These are phyloP conservation scores for Remorina albescens DNA, from an alignment of 2,797 vertebrate genomes.

Conservation along the genomic window DNA sequence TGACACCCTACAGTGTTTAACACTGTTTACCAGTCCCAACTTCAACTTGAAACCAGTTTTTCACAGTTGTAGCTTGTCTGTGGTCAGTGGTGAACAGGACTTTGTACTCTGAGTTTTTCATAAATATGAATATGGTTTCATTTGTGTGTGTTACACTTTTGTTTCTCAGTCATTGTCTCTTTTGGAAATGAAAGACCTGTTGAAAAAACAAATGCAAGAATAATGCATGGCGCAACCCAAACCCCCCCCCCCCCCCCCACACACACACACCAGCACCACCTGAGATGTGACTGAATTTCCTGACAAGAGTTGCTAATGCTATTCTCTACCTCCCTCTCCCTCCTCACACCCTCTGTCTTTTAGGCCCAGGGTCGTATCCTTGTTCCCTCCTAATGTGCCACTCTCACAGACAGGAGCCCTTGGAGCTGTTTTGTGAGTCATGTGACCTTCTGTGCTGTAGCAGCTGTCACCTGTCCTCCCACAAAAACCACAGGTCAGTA, in stretches of 20 bases:
- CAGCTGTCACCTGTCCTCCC: slow-evolving; percentile 89
- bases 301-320: slow-evolving; percentile 44
- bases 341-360: slow-evolving; percentile 46
- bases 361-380: slow-evolving; percentile 81
- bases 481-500: slow-evolving; percentile 89
- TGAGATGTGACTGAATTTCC: too few species aligned
- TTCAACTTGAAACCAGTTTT: slow-evolving; percentile 37
- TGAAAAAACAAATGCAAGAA: not conserved
- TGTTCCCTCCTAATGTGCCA: slow-evolving; percentile 84
- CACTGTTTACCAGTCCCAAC: slow-evolving; percentile 7
- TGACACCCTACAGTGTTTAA: slow-evolving; percentile 15
- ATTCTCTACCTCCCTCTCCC: not conserved
- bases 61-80: not conserved
- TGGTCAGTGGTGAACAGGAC: slow-evolving; percentile 6
- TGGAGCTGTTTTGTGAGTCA: slow-evolving; percentile 89
- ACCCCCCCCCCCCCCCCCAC: too few species aligned
- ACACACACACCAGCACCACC: too few species aligned
- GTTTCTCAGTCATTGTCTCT: not conserved
- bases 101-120: not conserved
- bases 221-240: too few species aligned
- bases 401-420: slow-evolving; percentile 87
- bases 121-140: not conserved
- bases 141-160: not conserved
- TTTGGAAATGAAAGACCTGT: not conserved
- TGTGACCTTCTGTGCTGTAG: slow-evolving; percentile 89